Percentiles rank a stretch among this genome's conserved stretches.
Evolutionary conservation across 2,888 invertebrate genomes (phyloP).

Genomic region (Odontocolon sp.): DNA sequence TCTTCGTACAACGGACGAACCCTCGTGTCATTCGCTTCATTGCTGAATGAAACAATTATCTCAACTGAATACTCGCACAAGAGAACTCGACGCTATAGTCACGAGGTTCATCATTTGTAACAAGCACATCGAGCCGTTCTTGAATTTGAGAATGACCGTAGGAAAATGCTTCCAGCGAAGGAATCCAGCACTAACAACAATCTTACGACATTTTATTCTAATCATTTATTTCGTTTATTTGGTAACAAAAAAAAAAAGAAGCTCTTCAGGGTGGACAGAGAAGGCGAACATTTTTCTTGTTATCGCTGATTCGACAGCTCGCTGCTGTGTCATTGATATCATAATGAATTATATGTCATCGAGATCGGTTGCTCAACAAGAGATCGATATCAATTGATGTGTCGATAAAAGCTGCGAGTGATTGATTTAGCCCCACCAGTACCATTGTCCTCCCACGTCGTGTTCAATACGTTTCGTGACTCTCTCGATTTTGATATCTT

Average conservation of each 20-base stretch:
- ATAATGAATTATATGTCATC: neutral
- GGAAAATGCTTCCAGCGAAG: too few relatives aligned
- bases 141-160: too few relatives aligned
- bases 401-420: neutral
- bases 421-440: conserved; percentile 35
- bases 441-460: neutral
- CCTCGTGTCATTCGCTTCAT: conserved; percentile 68
- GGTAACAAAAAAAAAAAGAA: too few relatives aligned
- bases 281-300: too few relatives aligned
- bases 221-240: too few relatives aligned
- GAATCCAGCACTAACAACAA: too few relatives aligned
- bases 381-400: neutral
- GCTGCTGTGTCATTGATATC: too few relatives aligned
- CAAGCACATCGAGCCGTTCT: conserved; percentile 25
- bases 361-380: neutral
- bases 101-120: conserved; percentile 44
- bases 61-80: conserved; percentile 69
- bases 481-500: neutral
- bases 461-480: neutral
- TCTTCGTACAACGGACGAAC: conserved; percentile 54
- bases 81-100: conserved; percentile 68
- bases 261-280: too few relatives aligned
- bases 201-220: too few relatives aligned
- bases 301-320: too few relatives aligned
- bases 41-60: conserved; percentile 75